Conservation (phyloP, 1,140 invertebrate genomes). For the Tribolium madens region DNA sequence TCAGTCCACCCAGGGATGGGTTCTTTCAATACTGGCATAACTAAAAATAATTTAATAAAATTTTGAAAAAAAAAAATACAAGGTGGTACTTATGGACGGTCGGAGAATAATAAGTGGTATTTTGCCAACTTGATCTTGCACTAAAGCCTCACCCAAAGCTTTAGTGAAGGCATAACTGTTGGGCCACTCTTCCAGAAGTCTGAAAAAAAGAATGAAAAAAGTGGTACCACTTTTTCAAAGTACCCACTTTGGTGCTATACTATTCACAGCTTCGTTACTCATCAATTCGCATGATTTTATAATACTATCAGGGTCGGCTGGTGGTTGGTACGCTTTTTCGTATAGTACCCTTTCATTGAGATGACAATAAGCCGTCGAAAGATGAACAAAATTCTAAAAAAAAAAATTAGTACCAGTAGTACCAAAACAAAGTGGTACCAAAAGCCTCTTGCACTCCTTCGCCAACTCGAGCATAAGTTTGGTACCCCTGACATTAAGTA, state of each 20-base stretch:
- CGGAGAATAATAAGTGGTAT: slow-evolving; percentile 90
- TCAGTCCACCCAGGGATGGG: slow-evolving; percentile 93
- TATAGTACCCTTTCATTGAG: slow-evolving; percentile 77
- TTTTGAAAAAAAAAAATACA: slow-evolving; percentile 6
- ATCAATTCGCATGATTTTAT: slow-evolving; percentile 85
- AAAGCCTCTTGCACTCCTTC: slow-evolving; percentile 69
- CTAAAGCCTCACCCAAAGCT: slow-evolving; percentile 84
- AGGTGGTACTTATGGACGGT: slow-evolving; percentile 80
- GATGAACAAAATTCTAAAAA: slow-evolving; percentile 67
- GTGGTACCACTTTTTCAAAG: background rate
- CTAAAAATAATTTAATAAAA: slow-evolving; percentile 63
- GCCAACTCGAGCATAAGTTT: slow-evolving; percentile 74
- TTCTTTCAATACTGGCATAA: slow-evolving; percentile 85
- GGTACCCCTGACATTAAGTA: slow-evolving; percentile 70
- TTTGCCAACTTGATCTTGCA: slow-evolving; percentile 79
- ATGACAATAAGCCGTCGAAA: slow-evolving; percentile 76
- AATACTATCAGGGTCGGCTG: slow-evolving; percentile 74
- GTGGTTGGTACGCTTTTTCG: slow-evolving; percentile 76
- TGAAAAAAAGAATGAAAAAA: slow-evolving; percentile 61
- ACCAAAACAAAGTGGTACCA: slow-evolving; percentile 24
- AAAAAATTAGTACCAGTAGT: background rate
- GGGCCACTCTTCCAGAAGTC: slow-evolving; percentile 83
- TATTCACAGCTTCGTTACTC: slow-evolving; percentile 67
- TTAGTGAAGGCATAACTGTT: slow-evolving; percentile 96
- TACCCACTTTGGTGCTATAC: slow-evolving; percentile 58